A percentile compares a stretch with the other conserved stretches of the same genome.
phyloP scores from a whole-genome alignment of 2,113 vertebrate genomes.

The Recurvirostra avosetta region DNA sequence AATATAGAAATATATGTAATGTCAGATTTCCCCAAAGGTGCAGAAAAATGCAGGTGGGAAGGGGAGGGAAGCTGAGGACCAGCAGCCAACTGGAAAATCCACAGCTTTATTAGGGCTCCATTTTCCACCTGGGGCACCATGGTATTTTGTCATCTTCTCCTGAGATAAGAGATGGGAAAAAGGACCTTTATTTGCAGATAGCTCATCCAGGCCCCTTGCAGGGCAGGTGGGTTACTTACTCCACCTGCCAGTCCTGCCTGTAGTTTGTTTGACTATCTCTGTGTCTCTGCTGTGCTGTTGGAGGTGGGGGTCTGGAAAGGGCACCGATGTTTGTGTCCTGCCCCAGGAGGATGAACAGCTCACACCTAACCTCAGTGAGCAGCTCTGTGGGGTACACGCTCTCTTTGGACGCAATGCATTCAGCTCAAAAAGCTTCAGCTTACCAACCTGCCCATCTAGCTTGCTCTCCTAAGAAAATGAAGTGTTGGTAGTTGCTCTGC shows the following conservation, averaged over 20 bases:
- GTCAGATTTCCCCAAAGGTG: neutral
- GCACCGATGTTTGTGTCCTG: neutral
- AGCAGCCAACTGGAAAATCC: neutral
- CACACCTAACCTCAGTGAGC: neutral
- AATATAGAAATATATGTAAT: neutral
- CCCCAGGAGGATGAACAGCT: neutral
- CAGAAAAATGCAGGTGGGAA: neutral
- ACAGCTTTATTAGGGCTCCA: neutral
- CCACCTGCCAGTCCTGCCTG: neutral
- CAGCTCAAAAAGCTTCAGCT: neutral
- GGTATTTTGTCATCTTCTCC: neutral
- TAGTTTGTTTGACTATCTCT: neutral
- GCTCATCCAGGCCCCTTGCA: neutral
- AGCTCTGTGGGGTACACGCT: rapidly evolving
- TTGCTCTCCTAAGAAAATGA: neutral
- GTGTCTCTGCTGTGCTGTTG: neutral
- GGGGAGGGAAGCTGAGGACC: neutral
- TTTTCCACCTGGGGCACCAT: neutral
- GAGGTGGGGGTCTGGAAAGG: neutral
- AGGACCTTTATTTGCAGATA: neutral
- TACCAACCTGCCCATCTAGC: neutral
- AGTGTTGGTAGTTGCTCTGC: neutral
- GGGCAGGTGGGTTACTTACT: neutral
- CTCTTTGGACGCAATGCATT: neutral
- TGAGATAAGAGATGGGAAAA: neutral